Evolutionary conservation across 2,888 invertebrate genomes (phyloP), one percentile per base, ranked within the genome.

Genomic region (Xestia c-nigrum): DNA sequence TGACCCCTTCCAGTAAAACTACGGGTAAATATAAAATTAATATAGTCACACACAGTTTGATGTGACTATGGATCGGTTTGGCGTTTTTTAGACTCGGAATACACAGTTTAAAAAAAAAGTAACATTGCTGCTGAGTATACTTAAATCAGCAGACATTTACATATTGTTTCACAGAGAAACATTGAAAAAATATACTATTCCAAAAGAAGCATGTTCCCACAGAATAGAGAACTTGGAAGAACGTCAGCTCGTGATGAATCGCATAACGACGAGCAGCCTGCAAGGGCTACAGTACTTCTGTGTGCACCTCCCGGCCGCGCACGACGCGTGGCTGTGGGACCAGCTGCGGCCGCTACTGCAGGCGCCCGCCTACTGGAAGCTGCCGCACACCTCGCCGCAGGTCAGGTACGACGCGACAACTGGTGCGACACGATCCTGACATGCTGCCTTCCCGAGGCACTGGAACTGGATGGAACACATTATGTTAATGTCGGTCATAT

Each of bases 281-380:
- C 92, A 88, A 19, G 94, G 91, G 0, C 85, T 94, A 83, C 88
- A 88, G 72, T 88, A 84, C 87, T 64, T 91, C 52, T 76, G 67
- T 81, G n/a, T 65, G 57, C 87, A 81, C 43, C 90, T 95, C 81
- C 92, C 93, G 3, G 19, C 72, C 50, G 74, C 86, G 95, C 98
- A 83, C 2, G 97, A 98, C 87, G 97, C 97, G 19, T 97, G 97
- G 91, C 96, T 97, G 65, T 91, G 95, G 75, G 96, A 97, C 0
- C 93, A 94, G 75, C 96, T 98, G 85, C 85, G 89, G 4, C 95
- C 96, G 71, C 94, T 98, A 71, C 92, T 98, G 78, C 94, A 95
- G 0, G 96, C 97, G 86, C 90, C 93, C 43, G 97, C 97, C 91
- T 98, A 98, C 94, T 99, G 99, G 98, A 98, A 97, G 89, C 96